These are phyloP conservation scores for Drosophila diplacantha DNA, from an alignment of 2,888 invertebrate species.

Conservation along the genomic window DNA sequence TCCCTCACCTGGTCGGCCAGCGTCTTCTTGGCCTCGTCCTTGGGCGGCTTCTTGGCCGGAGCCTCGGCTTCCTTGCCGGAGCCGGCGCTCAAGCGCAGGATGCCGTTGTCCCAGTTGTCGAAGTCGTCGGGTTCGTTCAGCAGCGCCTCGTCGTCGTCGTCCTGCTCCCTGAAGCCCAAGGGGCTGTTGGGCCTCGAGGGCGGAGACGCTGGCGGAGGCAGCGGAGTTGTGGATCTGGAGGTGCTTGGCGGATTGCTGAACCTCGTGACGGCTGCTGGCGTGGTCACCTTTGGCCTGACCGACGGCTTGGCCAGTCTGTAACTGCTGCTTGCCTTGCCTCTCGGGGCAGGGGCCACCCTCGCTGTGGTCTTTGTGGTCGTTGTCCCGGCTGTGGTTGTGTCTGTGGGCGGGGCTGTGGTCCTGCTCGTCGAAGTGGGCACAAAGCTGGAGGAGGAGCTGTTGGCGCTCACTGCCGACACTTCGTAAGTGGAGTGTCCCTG, in stretches of 20 bases:
- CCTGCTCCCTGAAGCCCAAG: slow-evolving; percentile 12
- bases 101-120: slow-evolving; percentile 82
- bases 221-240: slow-evolving; percentile 12
- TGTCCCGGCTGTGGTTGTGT: slow-evolving; percentile 1
- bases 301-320: slow-evolving; percentile 56
- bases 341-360: slow-evolving; percentile 16
- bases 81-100: slow-evolving; percentile 84
- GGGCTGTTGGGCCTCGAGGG: background rate
- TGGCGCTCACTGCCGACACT: slow-evolving; percentile 67
- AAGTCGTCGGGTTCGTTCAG: slow-evolving; percentile 75
- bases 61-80: slow-evolving; percentile 80
- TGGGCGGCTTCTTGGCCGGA: slow-evolving; percentile 64
- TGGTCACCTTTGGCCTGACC: slow-evolving; percentile 7
- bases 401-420: slow-evolving; percentile 1
- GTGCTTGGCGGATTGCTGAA: slow-evolving; percentile 25
- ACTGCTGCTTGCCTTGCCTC: slow-evolving; percentile 65
- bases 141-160: slow-evolving; percentile 71
- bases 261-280: slow-evolving; percentile 16
- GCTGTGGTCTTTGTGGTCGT: slow-evolving; percentile 11
- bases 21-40: slow-evolving; percentile 88
- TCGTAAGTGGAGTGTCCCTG: slow-evolving; percentile 72
- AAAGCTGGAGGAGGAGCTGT: slow-evolving; percentile 49
- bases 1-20: slow-evolving; percentile 93
- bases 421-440: slow-evolving; percentile 1
- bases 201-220: background rate